These are phyloP conservation scores for Grantiella picta DNA, from an alignment of 2,113 vertebrate genomes.

Conservation along the genomic window DNA sequence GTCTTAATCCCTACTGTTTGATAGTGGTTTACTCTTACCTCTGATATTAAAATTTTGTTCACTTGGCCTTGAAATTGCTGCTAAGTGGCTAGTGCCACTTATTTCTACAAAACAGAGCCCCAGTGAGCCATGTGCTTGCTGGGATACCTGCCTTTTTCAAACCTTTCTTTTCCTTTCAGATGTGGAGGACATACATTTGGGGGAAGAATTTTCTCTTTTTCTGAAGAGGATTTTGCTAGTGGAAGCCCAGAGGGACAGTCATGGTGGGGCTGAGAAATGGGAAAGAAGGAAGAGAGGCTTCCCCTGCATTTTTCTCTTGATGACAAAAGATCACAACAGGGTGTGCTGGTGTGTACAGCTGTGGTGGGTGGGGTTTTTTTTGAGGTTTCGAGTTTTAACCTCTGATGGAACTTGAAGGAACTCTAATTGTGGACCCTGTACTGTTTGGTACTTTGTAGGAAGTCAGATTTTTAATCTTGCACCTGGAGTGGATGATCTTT, in stretches of 20 bases:
- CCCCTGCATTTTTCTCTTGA: conserved; percentile 53
- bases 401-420: conserved; percentile 35
- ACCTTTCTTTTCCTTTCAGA: not conserved
- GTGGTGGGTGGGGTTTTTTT: not conserved
- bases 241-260: not conserved
- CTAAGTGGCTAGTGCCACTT: not conserved
- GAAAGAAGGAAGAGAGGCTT: not conserved
- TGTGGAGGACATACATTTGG: not conserved
- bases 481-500: not conserved
- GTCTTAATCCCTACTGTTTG: conserved; percentile 40
- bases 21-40: conserved; percentile 15
- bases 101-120: not conserved
- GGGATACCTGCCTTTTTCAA: not conserved
- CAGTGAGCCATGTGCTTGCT: not conserved
- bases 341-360: not conserved
- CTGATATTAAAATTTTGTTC: conserved; percentile 10
- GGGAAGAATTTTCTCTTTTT: not conserved
- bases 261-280: not conserved
- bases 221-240: not conserved
- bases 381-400: conserved; percentile 37
- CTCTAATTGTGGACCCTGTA: not conserved
- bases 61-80: not conserved
- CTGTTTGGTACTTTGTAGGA: conserved; percentile 22
- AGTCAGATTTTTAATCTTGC: conserved; percentile 34
- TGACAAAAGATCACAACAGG: not conserved